A percentile compares a stretch with the other conserved stretches of the same genome.
Evolutionary conservation across 2,888 invertebrate species (phyloP).

Genomic region (Troilus luridus): DNA sequence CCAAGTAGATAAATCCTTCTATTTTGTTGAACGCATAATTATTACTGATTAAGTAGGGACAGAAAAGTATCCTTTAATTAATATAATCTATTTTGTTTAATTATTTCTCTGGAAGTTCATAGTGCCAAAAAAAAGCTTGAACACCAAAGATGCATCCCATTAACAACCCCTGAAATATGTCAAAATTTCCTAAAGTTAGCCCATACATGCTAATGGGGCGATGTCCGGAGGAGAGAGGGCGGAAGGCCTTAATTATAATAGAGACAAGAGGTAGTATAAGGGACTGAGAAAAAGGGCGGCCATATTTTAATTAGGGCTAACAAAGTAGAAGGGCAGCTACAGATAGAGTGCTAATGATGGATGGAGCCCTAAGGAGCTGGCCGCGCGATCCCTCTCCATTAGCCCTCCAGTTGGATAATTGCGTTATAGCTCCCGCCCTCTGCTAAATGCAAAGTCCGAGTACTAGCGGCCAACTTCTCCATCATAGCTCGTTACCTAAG

Average conservation of each 20-base stretch:
- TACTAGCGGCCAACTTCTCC: slow-evolving; percentile 46
- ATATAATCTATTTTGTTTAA: background rate
- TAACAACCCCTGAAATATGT: background rate
- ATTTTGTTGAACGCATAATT: no score
- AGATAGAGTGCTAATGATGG: slow-evolving; percentile 31
- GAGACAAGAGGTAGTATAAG: slow-evolving; percentile 10
- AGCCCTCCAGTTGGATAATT: slow-evolving; percentile 41
- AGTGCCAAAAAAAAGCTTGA: background rate
- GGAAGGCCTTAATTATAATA: background rate
- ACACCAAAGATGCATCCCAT: background rate
- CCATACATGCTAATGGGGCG: background rate
- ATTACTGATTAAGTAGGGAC: no score
- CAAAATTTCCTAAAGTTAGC: background rate
- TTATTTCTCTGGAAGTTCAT: background rate
- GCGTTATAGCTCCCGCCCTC: slow-evolving; percentile 13
- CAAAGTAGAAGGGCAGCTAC: slow-evolving; percentile 4
- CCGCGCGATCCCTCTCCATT: slow-evolving; percentile 48
- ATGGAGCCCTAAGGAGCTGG: slow-evolving; percentile 49
- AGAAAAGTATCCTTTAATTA: no score
- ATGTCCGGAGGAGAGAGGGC: slow-evolving; percentile 1
- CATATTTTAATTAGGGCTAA: slow-evolving; percentile 51
- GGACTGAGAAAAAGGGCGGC: slow-evolving; percentile 38
- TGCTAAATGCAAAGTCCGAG: slow-evolving; percentile 53
- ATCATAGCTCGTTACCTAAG: slow-evolving; percentile 48
- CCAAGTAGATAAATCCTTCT: no score